Percentiles rank a stretch among this genome's conserved stretches.
These are phyloP conservation scores for Schrankia costaestrigalis DNA, from an alignment of 2,888 invertebrate species.

Conservation along the genomic window DNA sequence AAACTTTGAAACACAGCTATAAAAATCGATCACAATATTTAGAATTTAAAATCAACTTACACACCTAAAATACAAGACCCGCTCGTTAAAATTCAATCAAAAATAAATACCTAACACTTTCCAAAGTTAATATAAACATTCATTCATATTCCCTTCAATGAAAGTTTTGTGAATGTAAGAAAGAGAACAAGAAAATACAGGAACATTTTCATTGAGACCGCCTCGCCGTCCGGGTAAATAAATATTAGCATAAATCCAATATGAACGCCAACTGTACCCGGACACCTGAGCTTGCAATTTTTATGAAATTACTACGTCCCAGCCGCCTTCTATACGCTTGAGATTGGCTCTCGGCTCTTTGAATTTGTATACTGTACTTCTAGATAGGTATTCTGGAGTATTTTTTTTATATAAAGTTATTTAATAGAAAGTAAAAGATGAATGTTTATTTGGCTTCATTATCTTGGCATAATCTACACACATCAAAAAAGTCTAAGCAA, in stretches of 20 bases:
- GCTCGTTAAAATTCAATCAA: too few species aligned
- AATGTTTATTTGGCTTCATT: too few species aligned
- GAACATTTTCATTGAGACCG: slow-evolving; percentile 10
- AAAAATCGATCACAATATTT: too few species aligned
- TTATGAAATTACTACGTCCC: slow-evolving; percentile 38
- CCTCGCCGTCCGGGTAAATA: slow-evolving; percentile 53
- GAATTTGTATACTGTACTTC: slow-evolving; percentile 3
- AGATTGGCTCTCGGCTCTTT: slow-evolving; percentile 7
- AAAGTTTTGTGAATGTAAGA: slow-evolving; percentile 2
- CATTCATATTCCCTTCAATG: too few species aligned
- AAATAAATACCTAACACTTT: too few species aligned
- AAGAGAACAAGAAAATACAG: slow-evolving; percentile 19
- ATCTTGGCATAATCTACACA: too few species aligned
- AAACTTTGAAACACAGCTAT: too few species aligned
- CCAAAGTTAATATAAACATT: too few species aligned
- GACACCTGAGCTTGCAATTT: slow-evolving; percentile 54
- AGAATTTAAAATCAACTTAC: too few species aligned
- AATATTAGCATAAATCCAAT: slow-evolving; percentile 75
- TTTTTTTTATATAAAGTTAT: neutral
- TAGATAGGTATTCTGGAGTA: neutral
- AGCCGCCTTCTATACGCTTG: slow-evolving; percentile 1
- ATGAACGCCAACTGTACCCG: slow-evolving; percentile 39
- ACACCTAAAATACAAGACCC: too few species aligned
- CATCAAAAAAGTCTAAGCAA: too few species aligned
- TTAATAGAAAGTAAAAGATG: too few species aligned